These are phyloP conservation scores for Platorchestia sp. DNA, from an alignment of 1,140 invertebrate species.

Conservation along the genomic window DNA sequence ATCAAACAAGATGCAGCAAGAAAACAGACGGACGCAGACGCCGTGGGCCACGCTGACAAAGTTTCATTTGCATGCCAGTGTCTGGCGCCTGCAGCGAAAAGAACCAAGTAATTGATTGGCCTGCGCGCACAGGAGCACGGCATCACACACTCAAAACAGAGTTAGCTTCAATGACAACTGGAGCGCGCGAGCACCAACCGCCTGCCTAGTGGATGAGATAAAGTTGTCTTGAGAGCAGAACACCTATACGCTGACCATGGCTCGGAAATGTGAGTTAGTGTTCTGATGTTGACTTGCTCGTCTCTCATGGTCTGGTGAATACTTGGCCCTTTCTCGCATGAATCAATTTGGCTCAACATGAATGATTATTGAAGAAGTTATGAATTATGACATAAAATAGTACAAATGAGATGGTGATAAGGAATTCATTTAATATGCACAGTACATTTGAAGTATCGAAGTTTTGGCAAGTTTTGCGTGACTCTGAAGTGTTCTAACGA, in stretches of 20 bases:
- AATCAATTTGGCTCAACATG: background rate
- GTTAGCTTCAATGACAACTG: background rate
- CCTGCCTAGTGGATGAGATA: background rate
- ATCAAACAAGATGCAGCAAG: background rate
- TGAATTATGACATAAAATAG: background rate
- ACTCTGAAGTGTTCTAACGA: too few relatives aligned
- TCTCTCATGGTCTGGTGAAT: background rate
- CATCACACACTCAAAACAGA: background rate
- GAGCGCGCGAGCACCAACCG: background rate
- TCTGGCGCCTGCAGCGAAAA: background rate
- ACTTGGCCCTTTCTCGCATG: too few relatives aligned
- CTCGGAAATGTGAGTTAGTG: background rate
- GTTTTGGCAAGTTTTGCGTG: too few relatives aligned
- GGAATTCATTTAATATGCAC: too few relatives aligned
- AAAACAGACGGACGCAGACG: background rate
- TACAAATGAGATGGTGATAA: too few relatives aligned
- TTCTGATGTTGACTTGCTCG: background rate
- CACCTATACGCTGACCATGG: background rate
- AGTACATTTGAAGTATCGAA: too few relatives aligned
- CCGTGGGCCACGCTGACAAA: background rate
- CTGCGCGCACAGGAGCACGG: background rate
- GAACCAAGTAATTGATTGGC: background rate
- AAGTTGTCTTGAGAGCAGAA: background rate
- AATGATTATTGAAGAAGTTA: background rate
- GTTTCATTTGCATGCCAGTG: background rate